Conservation (phyloP, 2,113 vertebrate genomes). For the Chaetorhynchus papuensis region DNA sequence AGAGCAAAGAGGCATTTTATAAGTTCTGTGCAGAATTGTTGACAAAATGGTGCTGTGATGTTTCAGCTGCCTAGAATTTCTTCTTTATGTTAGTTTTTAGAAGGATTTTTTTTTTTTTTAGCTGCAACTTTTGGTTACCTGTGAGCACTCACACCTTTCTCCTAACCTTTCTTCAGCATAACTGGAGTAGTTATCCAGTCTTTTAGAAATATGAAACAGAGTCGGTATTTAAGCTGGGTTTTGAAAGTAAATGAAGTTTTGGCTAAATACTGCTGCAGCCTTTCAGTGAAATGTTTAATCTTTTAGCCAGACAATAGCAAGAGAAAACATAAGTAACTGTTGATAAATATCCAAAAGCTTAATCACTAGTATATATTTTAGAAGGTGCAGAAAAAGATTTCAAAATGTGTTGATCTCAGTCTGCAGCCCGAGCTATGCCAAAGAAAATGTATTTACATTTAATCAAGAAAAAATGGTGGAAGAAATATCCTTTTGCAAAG, state of each 20-base stretch:
- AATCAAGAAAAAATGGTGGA: background rate
- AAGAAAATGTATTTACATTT: constrained; percentile 34
- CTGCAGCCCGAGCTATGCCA: background rate
- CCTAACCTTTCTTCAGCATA: background rate
- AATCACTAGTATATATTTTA: constrained; percentile 5
- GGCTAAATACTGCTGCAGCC: background rate
- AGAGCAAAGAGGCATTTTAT: background rate
- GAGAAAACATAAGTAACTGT: constrained; percentile 13
- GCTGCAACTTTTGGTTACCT: background rate
- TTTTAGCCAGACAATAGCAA: background rate
- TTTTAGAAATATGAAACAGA: background rate
- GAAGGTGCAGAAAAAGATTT: background rate
- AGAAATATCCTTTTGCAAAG: background rate
- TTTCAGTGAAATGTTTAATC: background rate
- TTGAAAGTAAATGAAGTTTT: constrained; percentile 30
- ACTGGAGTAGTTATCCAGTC: background rate
- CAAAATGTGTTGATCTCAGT: constrained; percentile 16
- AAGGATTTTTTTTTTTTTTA: background rate
- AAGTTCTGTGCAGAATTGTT: background rate
- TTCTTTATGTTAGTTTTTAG: background rate
- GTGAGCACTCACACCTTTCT: background rate
- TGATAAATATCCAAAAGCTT: constrained; percentile 43
- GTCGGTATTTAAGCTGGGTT: background rate
- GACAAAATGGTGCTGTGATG: background rate
- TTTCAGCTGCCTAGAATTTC: background rate